These are phyloP conservation scores for Camponotus fellah DNA, from an alignment of 2,888 invertebrate species.

Conservation along the genomic window DNA sequence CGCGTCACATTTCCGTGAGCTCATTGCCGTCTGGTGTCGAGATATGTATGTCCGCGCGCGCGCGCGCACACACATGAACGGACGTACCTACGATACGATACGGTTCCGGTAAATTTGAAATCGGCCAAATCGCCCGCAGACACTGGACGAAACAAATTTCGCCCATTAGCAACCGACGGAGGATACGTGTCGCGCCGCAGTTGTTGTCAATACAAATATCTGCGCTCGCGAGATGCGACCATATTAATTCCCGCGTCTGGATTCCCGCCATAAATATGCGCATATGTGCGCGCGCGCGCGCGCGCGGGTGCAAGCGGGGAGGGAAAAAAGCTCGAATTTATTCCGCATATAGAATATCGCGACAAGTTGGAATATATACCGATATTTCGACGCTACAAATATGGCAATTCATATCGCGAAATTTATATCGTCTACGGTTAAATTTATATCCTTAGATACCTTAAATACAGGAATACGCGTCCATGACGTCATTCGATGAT, in stretches of 20 bases:
- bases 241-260: constrained; percentile 53
- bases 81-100: constrained; percentile 8
- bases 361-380: constrained; percentile 31
- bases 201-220: constrained; percentile 76
- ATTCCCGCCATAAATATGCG: constrained; percentile 5
- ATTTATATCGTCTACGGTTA: neutral
- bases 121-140: constrained; percentile 70
- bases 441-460: constrained; percentile 28
- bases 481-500: neutral
- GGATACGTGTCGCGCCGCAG: constrained; percentile 67
- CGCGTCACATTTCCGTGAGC: constrained; percentile 57
- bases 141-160: constrained; percentile 74
- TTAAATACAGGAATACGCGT: neutral
- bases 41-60: neutral
- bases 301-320: constrained; percentile 12
- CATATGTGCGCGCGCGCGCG: constrained; percentile 1
- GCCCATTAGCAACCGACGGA: constrained; percentile 70
- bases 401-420: constrained; percentile 28
- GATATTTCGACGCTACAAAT: constrained; percentile 23
- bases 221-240: constrained; percentile 59
- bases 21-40: constrained; percentile 43
- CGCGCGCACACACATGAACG: constrained; percentile 12
- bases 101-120: constrained; percentile 68
- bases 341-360: constrained; percentile 34
- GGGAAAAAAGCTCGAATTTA: constrained; percentile 51